Evolutionary conservation across 2,113 vertebrate species (phyloP), one percentile per base, ranked within the genome.

Genomic region (Porphyrio hochstetteri): DNA sequence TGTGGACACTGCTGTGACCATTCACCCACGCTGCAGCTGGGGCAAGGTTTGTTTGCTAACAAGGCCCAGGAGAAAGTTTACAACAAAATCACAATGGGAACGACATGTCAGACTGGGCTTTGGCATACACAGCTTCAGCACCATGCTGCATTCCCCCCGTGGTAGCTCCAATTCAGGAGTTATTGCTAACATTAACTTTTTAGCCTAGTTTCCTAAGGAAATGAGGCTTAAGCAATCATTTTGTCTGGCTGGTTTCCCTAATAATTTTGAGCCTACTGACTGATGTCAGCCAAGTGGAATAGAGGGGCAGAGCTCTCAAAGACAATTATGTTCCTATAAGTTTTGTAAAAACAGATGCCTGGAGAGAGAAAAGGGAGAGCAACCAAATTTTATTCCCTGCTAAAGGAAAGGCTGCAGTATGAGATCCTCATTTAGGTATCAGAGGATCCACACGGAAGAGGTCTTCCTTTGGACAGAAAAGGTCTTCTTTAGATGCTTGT

Each of bases 151-250:
- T 86, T 91, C 61, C 31, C 35, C 50, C 59, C 63, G 40, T 18
- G 31, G 70, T 72, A 81, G 16, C 48, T 86, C 61, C 53, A 86
- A 2, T 68, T 64, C 85, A 64, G 76, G 56, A 81, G 35, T 75
- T 83, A 60, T 31, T 92, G 70, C 82, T 88, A 94, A 88, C 86
- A 88, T 29, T 81, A 92, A 91, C 69, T 84, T 97, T 94, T 94
- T 86, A 81, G 42, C 52, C 64, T 82, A 84, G 64, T 91, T 95
- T 91, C 85, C 80, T 75, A 86, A 75, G 86, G 94, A 95, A 96
- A 94, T 84, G 80, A 92, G 52, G 72, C 91, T 93, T 92, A 94
- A 77, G 95, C 69, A 96, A 84, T 94, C 17, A 31, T 92, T 81
- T 88, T 88, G 48, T 83, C 88, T 97, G 92, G 46, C 48, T 93